These are phyloP conservation scores for Sesia bembeciformis DNA, from an alignment of 2,888 invertebrate species.

Conservation along the genomic window DNA sequence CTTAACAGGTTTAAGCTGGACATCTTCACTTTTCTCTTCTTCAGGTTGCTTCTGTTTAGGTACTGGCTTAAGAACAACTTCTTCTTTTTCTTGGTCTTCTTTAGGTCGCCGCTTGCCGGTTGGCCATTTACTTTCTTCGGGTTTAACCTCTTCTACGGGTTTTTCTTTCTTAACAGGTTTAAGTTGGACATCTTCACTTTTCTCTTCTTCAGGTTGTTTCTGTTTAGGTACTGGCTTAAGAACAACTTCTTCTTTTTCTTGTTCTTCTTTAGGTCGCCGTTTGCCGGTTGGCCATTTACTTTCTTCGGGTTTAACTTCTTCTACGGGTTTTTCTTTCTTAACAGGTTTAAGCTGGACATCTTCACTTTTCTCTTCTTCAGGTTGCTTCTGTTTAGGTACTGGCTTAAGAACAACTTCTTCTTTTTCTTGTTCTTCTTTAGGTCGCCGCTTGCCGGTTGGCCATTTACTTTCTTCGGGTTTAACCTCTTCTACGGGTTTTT, in stretches of 20 bases:
- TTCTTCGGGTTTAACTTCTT: constrained; percentile 24
- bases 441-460: constrained; percentile 21
- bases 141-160: constrained; percentile 24
- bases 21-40: constrained; percentile 26
- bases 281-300: constrained; percentile 27
- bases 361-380: constrained; percentile 37
- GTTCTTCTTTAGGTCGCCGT: constrained; percentile 41
- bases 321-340: constrained; percentile 15
- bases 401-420: constrained; percentile 36
- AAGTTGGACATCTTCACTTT: constrained; percentile 14
- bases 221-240: constrained; percentile 56
- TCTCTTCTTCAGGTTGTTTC: constrained; percentile 11
- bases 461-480: constrained; percentile 33
- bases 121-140: constrained; percentile 18
- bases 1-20: constrained; percentile 17
- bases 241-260: constrained; percentile 54
- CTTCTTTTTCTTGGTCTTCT: constrained; percentile 33
- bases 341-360: constrained; percentile 25
- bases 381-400: constrained; percentile 25
- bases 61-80: constrained; percentile 34
- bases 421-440: constrained; percentile 19
- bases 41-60: constrained; percentile 30
- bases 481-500: constrained; percentile 12
- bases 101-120: constrained; percentile 22
- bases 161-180: constrained; percentile 33